Percentiles rank a stretch among this genome's conserved stretches.
Evolutionary conservation across 2,888 invertebrate genomes (phyloP).

Genomic region (Mystacides longicornis): DNA sequence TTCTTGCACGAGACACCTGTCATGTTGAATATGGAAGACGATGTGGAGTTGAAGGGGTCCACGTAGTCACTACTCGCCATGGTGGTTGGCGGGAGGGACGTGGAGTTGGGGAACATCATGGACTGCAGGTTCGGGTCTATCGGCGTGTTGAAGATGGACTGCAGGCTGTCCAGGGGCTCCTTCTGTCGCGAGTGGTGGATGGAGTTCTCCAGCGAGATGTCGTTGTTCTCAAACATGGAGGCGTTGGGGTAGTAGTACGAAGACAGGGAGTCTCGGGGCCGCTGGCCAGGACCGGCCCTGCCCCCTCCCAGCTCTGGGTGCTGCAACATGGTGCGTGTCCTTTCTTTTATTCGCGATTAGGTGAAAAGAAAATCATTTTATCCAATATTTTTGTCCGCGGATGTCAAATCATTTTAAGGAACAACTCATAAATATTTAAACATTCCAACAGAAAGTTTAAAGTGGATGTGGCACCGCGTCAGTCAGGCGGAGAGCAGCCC

Average conservation of each 20-base stretch:
- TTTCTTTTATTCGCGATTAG: too few relatives aligned
- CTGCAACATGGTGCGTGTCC: conserved; percentile 7
- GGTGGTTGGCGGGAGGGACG: neutral
- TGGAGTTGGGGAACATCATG: conserved; percentile 6
- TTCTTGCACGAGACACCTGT: conserved; percentile 5
- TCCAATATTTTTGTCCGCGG: too few relatives aligned
- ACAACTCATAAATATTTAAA: too few relatives aligned
- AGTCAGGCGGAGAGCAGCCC: too few relatives aligned
- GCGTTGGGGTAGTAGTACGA: conserved; percentile 2
- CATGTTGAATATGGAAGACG: conserved; percentile 5
- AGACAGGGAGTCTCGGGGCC: conserved; percentile 4
- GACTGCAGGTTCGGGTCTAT: conserved; percentile 7
- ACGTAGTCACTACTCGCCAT: neutral
- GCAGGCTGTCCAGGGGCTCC: conserved; percentile 6
- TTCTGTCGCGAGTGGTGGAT: conserved; percentile 12
- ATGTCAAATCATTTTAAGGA: too few relatives aligned
- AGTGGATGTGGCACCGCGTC: too few relatives aligned
- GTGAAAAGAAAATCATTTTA: too few relatives aligned
- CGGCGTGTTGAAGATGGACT: conserved; percentile 9
- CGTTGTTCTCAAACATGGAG: conserved; percentile 13
- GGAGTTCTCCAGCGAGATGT: conserved; percentile 4
- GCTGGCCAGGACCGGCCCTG: neutral
- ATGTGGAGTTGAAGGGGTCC: conserved; percentile 6
- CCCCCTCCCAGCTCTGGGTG: conserved; percentile 8
- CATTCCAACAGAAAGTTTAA: too few relatives aligned